Base-by-base conservation (phyloP, 2,113 vertebrate genomes). In the Odontesthes bonariensis region DNA sequence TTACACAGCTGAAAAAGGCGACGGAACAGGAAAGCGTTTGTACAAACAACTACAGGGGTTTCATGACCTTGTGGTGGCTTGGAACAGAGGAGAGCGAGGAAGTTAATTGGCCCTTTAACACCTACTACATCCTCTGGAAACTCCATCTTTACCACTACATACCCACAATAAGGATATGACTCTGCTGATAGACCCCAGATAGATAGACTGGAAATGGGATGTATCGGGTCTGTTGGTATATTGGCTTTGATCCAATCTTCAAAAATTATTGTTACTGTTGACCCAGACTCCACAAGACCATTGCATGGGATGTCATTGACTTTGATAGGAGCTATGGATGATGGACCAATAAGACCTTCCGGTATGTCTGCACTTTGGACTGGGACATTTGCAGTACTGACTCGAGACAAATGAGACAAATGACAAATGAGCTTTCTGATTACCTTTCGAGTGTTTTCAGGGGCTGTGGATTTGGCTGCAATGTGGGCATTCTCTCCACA, bases 311-410 rank as follows among this genome's bases (percentile, higher is more conserved):
- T 11, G 8, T 42, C 46, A 55, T 63, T 55, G 1, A 62, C 51
- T 54, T 54, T 53, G 14, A 31, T 51, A n/a, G 7, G 31, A 11
- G 16, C 31, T 9, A 49, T 27, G 16, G 22, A 35, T 35, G 56
- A 60, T 12, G 56, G 56, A 52, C 69, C 56, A 12, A 71, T 58
- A 23, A 71, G 68, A 33, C 68, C 68, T 13, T 51, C 56, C 8
- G 69, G 58, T 12, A 61, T 14, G 55, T 51, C 19, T 19, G 42
- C n/a, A 52, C 20, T 59, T 20, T 8, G 57, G 17, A 19, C 11
- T 23, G 57, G 10, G 19, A 40, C 33, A 22, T 22, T 40, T 3
- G 57, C n/a, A 1, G 51, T 72, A n/a, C 23, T 22, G 5, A 17
- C 38, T 31, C 46, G 33, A 22, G 38, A 38, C 6, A 69, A 17